A percentile compares a stretch with the other conserved stretches of the same genome.
Evolutionary conservation across 2,113 vertebrate genomes (phyloP).

Genomic region (Chaetodon auriga): DNA sequence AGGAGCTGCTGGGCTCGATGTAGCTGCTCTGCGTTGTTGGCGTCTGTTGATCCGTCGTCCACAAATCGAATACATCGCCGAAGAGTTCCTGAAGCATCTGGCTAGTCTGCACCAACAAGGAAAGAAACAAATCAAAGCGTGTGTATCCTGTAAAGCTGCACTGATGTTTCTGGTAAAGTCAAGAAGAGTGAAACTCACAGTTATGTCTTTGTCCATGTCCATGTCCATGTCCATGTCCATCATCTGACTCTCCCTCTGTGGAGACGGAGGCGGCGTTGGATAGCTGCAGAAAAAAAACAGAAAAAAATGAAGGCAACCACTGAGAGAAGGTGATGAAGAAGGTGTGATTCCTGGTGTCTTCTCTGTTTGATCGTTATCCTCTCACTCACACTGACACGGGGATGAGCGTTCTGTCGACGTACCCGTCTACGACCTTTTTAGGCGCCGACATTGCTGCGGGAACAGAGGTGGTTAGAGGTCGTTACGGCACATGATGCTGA

Average conservation of each 20-base stretch:
- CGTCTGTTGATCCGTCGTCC: background rate
- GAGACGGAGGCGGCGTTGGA: slow-evolving; percentile 57
- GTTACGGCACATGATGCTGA: background rate
- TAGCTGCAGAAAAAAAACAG: background rate
- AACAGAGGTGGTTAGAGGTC: background rate
- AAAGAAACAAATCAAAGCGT: background rate
- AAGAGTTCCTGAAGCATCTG: background rate
- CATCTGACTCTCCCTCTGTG: background rate
- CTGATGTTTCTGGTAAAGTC: no score
- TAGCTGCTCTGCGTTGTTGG: rapidly evolving
- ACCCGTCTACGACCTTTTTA: background rate
- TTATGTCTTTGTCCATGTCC: rapidly evolving
- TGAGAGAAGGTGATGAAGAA: background rate
- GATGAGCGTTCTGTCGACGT: background rate
- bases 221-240: slow-evolving; percentile 9
- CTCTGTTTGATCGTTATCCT: background rate
- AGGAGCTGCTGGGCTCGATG: rapidly evolving
- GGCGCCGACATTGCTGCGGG: slow-evolving; percentile 8
- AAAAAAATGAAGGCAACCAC: background rate
- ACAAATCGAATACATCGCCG: rapidly evolving
- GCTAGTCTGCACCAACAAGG: background rate
- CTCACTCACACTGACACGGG: slow-evolving; percentile 49
- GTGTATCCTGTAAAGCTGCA: background rate
- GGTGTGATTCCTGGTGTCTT: background rate
- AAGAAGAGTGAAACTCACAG: slow-evolving; percentile 25